These are phyloP conservation scores for Cinara cedri DNA, from an alignment of 2,888 invertebrate species.

Conservation along the genomic window DNA sequence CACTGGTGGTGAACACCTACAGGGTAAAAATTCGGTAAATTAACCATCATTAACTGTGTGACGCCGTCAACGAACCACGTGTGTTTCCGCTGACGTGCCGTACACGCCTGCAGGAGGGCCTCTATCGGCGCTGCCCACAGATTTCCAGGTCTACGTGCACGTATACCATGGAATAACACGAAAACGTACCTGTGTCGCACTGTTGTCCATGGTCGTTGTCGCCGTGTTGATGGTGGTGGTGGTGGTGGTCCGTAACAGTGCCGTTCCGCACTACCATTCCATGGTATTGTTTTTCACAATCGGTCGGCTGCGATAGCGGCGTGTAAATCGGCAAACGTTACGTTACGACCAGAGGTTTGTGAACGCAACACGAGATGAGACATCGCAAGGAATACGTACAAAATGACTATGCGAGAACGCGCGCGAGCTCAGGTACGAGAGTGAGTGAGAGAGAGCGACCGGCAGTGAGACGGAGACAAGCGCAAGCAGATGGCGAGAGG, in stretches of 20 bases:
- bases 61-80: slow-evolving; percentile 10
- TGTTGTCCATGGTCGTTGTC: slow-evolving; percentile 46
- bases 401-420: slow-evolving; percentile 20
- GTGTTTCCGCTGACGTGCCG: not conserved
- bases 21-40: no score
- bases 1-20: not conserved
- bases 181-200: slow-evolving; percentile 32
- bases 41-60: no score
- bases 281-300: slow-evolving; percentile 53
- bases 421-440: not conserved
- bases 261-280: slow-evolving; percentile 49
- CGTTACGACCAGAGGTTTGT: slow-evolving; percentile 20
- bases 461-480: not conserved
- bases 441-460: not conserved
- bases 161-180: not conserved
- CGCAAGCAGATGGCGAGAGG: not conserved
- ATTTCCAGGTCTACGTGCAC: no score
- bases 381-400: slow-evolving; percentile 40
- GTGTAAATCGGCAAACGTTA: slow-evolving; percentile 11
- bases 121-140: not conserved
- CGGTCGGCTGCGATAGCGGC: not conserved
- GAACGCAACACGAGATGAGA: slow-evolving; percentile 34
- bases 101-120: not conserved
- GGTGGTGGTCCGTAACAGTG: slow-evolving; percentile 47
- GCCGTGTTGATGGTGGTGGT: not conserved